Conservation (phyloP, 2,797 vertebrate genomes). For the Cyclura pinguis region DNA sequence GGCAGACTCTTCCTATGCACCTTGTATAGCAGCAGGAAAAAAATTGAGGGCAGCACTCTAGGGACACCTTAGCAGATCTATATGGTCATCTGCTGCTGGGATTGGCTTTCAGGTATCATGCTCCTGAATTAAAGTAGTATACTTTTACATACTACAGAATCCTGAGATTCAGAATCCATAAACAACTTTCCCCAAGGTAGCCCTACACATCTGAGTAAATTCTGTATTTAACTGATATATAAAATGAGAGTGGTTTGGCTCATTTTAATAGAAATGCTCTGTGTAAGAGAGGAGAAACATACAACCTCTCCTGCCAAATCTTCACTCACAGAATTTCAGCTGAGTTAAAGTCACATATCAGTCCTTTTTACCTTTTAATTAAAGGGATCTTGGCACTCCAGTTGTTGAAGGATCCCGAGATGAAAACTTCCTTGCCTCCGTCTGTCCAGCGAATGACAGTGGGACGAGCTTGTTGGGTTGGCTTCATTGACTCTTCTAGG, state of each 20-base stretch:
- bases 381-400: constrained; percentile 97
- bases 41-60: too few relatives aligned
- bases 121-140: not conserved
- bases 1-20: not conserved
- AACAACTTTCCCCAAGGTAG: not conserved
- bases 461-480: constrained; percentile 89
- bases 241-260: not conserved
- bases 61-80: too few relatives aligned
- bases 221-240: not conserved
- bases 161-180: not conserved
- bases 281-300: not conserved
- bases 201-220: not conserved
- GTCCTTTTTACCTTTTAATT: constrained; percentile 90
- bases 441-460: constrained; percentile 97
- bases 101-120: too few relatives aligned
- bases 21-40: too few relatives aligned
- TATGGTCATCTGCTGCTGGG: too few relatives aligned
- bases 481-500: constrained; percentile 89
- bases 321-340: not conserved
- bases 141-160: not conserved
- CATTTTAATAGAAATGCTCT: not conserved
- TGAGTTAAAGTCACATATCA: not conserved
- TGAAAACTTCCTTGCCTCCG: constrained; percentile 95
- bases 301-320: not conserved
- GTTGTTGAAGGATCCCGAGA: constrained; percentile 96